These are phyloP conservation scores for Rhincodon typus DNA, from an alignment of 2,797 vertebrate genomes.

Conservation along the genomic window DNA sequence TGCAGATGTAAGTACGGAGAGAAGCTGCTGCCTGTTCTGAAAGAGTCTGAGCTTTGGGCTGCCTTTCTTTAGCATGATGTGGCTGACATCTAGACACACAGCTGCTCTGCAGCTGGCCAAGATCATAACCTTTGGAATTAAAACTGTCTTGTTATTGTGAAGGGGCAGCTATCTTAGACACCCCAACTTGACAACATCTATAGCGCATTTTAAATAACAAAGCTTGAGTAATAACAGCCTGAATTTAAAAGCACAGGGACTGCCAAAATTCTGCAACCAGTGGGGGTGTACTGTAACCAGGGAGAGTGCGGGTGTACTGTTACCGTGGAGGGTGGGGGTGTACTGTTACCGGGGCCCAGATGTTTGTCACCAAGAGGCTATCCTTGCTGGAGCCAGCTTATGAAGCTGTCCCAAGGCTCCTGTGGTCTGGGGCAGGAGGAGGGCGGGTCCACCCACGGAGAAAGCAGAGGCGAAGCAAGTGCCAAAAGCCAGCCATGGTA, in stretches of 20 bases:
- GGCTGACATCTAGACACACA: background rate
- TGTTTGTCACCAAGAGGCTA: too few species aligned
- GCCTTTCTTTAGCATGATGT: too few species aligned
- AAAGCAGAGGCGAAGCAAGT: too few species aligned
- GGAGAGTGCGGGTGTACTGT: background rate
- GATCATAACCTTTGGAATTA: background rate
- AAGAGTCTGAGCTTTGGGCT: too few species aligned
- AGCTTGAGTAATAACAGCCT: background rate
- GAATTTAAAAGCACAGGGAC: background rate
- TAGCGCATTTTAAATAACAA: background rate
- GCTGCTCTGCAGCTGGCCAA: too few species aligned
- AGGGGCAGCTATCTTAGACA: background rate
- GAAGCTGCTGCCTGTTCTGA: background rate
- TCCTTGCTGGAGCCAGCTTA: too few species aligned
- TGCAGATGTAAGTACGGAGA: constrained; percentile 76
- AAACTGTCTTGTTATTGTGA: background rate
- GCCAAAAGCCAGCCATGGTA: too few species aligned
- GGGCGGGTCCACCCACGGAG: too few species aligned
- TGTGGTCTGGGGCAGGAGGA: too few species aligned
- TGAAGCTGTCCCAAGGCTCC: too few species aligned
- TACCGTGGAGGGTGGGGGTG: background rate
- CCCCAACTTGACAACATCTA: background rate
- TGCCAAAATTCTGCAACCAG: background rate
- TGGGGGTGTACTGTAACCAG: background rate
- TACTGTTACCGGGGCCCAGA: background rate